Evolutionary conservation across 1,140 invertebrate genomes (phyloP).

Genomic region (Teleogryllus occipitalis): DNA sequence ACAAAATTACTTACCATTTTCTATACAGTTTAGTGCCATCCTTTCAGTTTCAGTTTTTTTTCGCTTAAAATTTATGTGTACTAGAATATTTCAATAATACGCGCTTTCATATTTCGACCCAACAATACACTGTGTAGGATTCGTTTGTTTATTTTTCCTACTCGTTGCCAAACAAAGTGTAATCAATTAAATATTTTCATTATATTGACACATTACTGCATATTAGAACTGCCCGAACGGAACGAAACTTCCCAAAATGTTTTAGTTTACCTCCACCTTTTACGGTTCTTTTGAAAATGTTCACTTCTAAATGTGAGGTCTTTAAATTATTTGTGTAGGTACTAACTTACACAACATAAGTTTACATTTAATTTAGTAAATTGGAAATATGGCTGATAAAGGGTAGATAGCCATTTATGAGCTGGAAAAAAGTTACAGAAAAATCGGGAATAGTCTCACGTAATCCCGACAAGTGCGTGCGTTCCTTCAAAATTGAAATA

Average conservation of each 20-base stretch:
- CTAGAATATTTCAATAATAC: constrained; percentile 1
- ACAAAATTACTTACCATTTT: neutral
- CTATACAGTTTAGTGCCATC: neutral
- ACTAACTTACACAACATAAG: too few relatives aligned
- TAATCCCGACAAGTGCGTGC: too few relatives aligned
- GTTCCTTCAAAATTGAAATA: too few relatives aligned
- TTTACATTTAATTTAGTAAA: too few relatives aligned
- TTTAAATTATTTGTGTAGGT: too few relatives aligned
- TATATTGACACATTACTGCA: neutral
- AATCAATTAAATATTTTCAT: neutral
- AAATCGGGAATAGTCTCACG: too few relatives aligned
- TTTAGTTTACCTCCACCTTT: too few relatives aligned
- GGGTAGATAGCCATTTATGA: too few relatives aligned
- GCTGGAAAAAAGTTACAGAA: too few relatives aligned
- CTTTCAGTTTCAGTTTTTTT: neutral
- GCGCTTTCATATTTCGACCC: constrained; percentile 3
- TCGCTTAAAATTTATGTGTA: constrained; percentile 1
- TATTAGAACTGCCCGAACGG: neutral
- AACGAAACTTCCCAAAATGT: neutral
- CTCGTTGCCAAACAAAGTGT: neutral
- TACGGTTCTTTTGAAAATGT: too few relatives aligned
- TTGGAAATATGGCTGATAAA: too few relatives aligned
- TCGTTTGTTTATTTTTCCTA: neutral
- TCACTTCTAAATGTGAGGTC: too few relatives aligned
- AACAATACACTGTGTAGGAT: neutral